Evolutionary conservation across 2,888 invertebrate genomes (phyloP).

Genomic region (Schizaphis graminum): DNA sequence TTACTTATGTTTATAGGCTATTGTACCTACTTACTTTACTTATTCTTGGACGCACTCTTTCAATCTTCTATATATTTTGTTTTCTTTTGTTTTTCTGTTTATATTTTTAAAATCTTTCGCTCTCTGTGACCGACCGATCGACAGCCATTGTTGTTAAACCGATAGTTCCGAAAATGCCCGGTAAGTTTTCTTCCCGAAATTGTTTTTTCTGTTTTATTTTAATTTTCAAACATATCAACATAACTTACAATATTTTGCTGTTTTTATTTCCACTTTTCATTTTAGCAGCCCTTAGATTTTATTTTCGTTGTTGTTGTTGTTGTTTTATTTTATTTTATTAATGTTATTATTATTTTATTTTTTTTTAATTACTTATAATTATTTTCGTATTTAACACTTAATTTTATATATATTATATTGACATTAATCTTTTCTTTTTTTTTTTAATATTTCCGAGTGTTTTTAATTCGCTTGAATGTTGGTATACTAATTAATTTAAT

Average conservation of each 20-base stretch:
- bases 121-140: slow-evolving; percentile 64
- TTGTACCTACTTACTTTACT: slow-evolving; percentile 54
- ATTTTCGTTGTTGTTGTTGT: slow-evolving; percentile 63
- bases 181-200: slow-evolving; percentile 65
- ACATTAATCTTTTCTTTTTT: slow-evolving; percentile 66
- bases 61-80: slow-evolving; percentile 65
- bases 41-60: slow-evolving; percentile 66
- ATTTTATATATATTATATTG: slow-evolving; percentile 34
- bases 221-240: slow-evolving; percentile 63
- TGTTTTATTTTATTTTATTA: slow-evolving; percentile 47
- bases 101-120: slow-evolving; percentile 66
- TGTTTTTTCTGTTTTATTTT: slow-evolving; percentile 60
- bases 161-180: slow-evolving; percentile 65
- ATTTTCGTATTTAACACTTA: slow-evolving; percentile 65
- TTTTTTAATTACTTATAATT: slow-evolving; percentile 50
- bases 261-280: slow-evolving; percentile 63
- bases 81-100: slow-evolving; percentile 66
- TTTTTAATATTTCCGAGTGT: slow-evolving; percentile 64
- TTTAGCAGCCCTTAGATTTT: slow-evolving; percentile 65
- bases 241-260: slow-evolving; percentile 65
- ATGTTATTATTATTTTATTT: slow-evolving; percentile 18
- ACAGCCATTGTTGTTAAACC: slow-evolving; percentile 66
- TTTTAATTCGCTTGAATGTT: slow-evolving; percentile 65
- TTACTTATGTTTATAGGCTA: slow-evolving; percentile 34
- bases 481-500: slow-evolving; percentile 55